Base-by-base conservation (phyloP, 2,113 vertebrate species). In the Dicrurus megarhynchus region DNA sequence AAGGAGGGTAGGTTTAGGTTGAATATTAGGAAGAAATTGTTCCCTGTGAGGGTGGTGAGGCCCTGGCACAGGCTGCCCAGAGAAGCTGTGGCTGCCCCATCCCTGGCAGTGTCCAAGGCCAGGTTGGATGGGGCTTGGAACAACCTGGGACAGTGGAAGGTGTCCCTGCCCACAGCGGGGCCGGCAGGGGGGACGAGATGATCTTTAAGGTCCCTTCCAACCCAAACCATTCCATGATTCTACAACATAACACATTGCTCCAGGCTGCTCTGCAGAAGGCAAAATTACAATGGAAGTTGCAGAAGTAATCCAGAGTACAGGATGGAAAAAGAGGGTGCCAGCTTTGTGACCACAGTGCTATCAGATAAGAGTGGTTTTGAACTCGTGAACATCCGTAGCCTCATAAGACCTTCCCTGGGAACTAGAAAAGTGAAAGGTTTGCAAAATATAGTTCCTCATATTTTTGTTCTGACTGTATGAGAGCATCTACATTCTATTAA, bases 391-490 rank as follows among this genome's bases (percentile, higher is more conserved):
- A 19, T 47, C 23, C 5, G 9, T 56, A 37, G 42, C 26, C 46
- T 22, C 4, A 1, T 32, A 32, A 75, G 17, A 86, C 5, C 24
- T n/a, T 16, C 23, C n/a, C 11, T 3, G 7, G 60, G 37, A 61
- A 17, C 11, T 3, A 37, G 37, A 13, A 57, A 61, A 44, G 23
- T 57, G 37, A 67, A 76, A 84, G 13, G 11, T 61, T 74, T 82
- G 44, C 75, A 89, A 52, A 64, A 41, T 82, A 41, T 37, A 9
- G 4, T 74, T 63, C 24, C 18, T 59, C 12, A 67, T 67, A 23
- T 41, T 93, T 89, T 91, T 64, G 42, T 82, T 89, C 50, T 91
- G 84, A 73, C 42, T 86, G 10, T 69, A 30, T 74, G 42, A 71
- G 59, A 68, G 10, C 18, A 16, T 32, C 32, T 77, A 24, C 32